phyloP scores from a whole-genome alignment of 2,888 invertebrate species.

The Tetanocera ferruginea region DNA sequence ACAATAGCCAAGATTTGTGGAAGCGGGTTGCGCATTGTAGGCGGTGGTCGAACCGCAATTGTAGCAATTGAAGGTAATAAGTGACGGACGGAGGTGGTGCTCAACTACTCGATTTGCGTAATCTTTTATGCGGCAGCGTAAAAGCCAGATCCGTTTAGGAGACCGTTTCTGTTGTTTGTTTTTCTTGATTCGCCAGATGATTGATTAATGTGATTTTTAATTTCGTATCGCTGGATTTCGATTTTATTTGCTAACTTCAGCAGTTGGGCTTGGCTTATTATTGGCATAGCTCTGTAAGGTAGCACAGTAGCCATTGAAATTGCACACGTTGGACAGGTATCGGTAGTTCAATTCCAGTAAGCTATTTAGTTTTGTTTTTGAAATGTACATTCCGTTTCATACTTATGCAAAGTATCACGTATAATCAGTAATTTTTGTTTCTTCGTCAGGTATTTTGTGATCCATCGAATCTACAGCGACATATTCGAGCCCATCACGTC shows the following conservation, averaged over 20 bases:
- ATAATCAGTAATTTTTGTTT: constrained; percentile 25
- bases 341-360: constrained; percentile 7
- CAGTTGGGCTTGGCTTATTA: background rate
- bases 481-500: constrained; percentile 95
- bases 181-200: constrained; percentile 53
- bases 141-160: constrained; percentile 60
- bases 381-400: constrained; percentile 10
- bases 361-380: background rate
- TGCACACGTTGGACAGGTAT: constrained; percentile 23
- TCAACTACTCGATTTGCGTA: constrained; percentile 58
- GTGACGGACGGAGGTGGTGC: constrained; percentile 62
- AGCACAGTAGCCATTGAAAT: constrained; percentile 20
- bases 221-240: constrained; percentile 42
- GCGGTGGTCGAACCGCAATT: constrained; percentile 58
- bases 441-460: constrained; percentile 88
- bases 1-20: constrained; percentile 19
- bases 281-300: background rate
- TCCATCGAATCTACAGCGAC: constrained; percentile 95
- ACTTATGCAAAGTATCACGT: background rate
- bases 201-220: constrained; percentile 66
- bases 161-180: constrained; percentile 35
- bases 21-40: background rate
- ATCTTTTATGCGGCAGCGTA: constrained; percentile 51
- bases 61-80: constrained; percentile 66
- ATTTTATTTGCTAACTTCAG: background rate